These are phyloP conservation scores for Sciurus carolinensis DNA, from an alignment of 2,797 vertebrate species.

Conservation along the genomic window DNA sequence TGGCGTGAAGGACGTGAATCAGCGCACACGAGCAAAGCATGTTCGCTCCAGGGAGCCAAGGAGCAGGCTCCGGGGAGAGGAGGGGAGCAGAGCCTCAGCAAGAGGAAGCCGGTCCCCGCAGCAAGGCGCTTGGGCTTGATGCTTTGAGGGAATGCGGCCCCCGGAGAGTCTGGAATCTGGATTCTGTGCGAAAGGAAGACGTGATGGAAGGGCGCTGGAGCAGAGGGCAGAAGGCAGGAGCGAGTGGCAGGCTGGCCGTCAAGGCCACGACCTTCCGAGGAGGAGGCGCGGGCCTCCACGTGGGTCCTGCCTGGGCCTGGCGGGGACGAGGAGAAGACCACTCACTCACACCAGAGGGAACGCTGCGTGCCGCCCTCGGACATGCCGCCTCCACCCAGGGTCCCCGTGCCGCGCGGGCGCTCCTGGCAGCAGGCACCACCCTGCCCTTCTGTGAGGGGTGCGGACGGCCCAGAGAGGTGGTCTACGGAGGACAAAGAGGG, in stretches of 20 bases:
- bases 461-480: neutral
- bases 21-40: neutral
- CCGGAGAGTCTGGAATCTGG: neutral
- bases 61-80: neutral
- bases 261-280: neutral
- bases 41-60: neutral
- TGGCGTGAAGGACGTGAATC: neutral
- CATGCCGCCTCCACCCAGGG: neutral
- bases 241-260: accelerated
- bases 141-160: neutral
- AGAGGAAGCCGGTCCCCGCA: neutral
- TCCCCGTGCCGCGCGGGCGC: too few species aligned
- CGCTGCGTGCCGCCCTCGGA: neutral
- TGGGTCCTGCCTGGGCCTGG: neutral
- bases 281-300: too few species aligned
- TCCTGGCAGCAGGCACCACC: neutral
- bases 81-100: neutral
- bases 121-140: neutral
- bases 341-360: neutral
- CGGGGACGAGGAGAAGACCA: neutral
- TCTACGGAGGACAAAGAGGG: neutral
- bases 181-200: neutral
- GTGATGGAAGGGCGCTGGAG: neutral
- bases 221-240: neutral
- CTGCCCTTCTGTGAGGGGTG: neutral